phyloP scores from a whole-genome alignment of 2,797 vertebrate genomes.

The Coluber constrictor region DNA sequence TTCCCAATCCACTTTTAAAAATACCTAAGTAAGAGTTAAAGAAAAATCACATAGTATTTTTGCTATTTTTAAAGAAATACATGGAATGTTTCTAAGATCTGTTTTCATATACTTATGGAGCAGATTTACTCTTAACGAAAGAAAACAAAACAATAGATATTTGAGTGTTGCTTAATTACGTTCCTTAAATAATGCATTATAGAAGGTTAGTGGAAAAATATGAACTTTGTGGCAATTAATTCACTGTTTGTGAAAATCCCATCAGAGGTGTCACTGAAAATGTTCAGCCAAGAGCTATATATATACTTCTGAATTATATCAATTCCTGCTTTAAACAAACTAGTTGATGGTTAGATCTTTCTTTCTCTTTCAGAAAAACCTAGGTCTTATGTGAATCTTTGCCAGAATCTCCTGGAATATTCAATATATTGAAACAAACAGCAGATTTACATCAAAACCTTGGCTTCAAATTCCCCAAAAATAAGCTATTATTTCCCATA shows the following conservation, averaged over 20 bases:
- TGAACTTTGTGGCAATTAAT: neutral
- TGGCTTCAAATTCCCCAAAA: neutral
- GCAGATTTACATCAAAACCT: neutral
- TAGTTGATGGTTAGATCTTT: fast-evolving
- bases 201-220: neutral
- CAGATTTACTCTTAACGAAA: neutral
- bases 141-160: neutral
- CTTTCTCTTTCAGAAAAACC: neutral
- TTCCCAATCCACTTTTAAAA: neutral
- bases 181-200: neutral
- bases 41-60: neutral
- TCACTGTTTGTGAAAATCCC: neutral
- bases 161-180: neutral
- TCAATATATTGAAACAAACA: fast-evolving
- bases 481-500: neutral
- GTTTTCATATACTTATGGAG: neutral
- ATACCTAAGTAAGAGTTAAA: neutral
- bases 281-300: neutral
- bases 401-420: neutral
- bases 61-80: neutral
- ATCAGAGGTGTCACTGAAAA: neutral
- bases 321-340: neutral
- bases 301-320: neutral
- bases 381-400: neutral
- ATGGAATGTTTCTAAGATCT: neutral